Percentiles rank a stretch among this genome's conserved stretches.
Conservation (phyloP, 2,797 vertebrate species). For the Masticophis lateralis region DNA sequence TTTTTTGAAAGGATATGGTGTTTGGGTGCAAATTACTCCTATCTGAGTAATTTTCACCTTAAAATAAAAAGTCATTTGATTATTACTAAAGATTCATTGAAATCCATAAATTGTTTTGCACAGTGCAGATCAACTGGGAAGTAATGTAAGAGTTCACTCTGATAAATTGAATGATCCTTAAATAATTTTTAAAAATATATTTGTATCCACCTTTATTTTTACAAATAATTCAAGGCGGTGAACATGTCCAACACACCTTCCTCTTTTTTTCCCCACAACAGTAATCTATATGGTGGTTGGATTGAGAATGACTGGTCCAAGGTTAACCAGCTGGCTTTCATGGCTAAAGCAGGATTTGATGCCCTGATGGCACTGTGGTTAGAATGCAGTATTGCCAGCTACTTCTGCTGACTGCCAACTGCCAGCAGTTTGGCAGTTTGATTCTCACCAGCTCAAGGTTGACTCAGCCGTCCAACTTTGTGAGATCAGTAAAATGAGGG, state of each 20-base stretch:
- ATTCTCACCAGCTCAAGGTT: neutral
- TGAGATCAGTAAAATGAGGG: neutral
- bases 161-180: neutral
- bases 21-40: too few relatives aligned
- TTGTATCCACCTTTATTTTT: neutral
- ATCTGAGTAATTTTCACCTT: constrained; percentile 5
- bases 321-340: neutral
- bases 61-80: neutral
- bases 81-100: neutral
- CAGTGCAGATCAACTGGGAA: neutral
- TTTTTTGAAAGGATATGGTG: too few relatives aligned
- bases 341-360: neutral
- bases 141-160: neutral
- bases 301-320: neutral
- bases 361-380: neutral
- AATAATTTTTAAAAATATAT: neutral
- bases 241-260: neutral
- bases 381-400: neutral
- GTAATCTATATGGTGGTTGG: neutral
- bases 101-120: neutral
- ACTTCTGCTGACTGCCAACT: too few relatives aligned
- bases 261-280: neutral
- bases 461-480: neutral
- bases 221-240: neutral
- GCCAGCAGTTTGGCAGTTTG: too few relatives aligned